A percentile compares a stretch with the other conserved stretches of the same genome.
Conservation (phyloP, 2,113 vertebrate species). For the Zosterops borbonicus region DNA sequence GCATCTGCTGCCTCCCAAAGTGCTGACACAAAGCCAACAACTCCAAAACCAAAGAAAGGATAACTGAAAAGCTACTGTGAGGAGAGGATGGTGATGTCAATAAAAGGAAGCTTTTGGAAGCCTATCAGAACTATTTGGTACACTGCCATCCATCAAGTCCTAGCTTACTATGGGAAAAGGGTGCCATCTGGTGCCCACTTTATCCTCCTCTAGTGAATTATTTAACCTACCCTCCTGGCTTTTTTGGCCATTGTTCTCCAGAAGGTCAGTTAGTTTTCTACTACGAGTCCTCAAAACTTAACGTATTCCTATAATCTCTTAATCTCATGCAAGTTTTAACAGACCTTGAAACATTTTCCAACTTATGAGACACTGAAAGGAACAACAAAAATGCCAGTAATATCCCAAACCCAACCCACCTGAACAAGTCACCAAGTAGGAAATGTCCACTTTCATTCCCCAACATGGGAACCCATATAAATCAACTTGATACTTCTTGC, state of each 20-base stretch:
- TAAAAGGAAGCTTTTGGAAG: neutral
- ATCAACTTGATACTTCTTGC: neutral
- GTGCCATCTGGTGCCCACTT: slow-evolving; percentile 50
- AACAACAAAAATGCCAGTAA: neutral
- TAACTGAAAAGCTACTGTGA: neutral
- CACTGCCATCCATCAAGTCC: neutral
- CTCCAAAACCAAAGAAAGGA: neutral
- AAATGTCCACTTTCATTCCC: neutral
- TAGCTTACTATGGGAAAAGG: slow-evolving; percentile 24
- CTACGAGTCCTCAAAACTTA: neutral
- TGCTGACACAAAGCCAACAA: neutral
- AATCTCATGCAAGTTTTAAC: neutral
- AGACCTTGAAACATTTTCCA: neutral
- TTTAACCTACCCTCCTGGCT: neutral
- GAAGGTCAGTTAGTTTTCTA: neutral
- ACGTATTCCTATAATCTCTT: neutral
- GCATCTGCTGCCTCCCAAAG: neutral
- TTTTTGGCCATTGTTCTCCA: neutral
- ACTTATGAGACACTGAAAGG: neutral
- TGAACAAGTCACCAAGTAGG: neutral
- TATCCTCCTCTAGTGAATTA: neutral
- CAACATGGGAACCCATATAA: neutral
- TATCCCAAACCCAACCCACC: neutral
- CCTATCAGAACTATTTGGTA: neutral
- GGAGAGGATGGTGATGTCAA: neutral